Evolutionary conservation across 2,113 vertebrate genomes (phyloP).

Genomic region (Vidua macroura): DNA sequence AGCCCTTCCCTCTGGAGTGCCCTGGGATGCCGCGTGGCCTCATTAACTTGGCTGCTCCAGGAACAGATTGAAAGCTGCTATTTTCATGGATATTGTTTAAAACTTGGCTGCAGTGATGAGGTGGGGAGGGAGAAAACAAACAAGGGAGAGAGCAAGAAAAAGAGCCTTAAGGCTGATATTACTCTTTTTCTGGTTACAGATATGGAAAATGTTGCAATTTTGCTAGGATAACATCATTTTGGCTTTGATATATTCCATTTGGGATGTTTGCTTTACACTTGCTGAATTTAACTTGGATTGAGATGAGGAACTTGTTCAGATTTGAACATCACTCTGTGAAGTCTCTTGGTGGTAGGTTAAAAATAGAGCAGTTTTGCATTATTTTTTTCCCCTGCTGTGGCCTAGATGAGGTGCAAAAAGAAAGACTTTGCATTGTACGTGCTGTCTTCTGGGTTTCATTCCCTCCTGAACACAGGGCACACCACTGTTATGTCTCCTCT

Average conservation of each 20-base stretch:
- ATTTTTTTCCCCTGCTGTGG: not conserved
- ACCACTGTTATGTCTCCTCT: not conserved
- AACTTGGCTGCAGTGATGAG: slow-evolving; percentile 12
- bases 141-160: not conserved
- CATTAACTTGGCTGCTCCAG: slow-evolving; percentile 10
- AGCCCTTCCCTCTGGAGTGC: not conserved
- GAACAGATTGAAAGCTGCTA: slow-evolving; percentile 16
- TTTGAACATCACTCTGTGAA: not conserved
- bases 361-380: not conserved
- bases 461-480: not conserved
- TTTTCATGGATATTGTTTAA: slow-evolving; percentile 27
- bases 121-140: not conserved
- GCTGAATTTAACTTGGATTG: slow-evolving; percentile 40
- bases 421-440: not conserved
- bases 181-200: not conserved
- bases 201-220: not conserved
- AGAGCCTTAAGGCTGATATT: not conserved
- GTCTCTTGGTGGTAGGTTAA: slow-evolving; percentile 9
- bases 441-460: not conserved
- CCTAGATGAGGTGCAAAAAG: not conserved
- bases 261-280: slow-evolving; percentile 18
- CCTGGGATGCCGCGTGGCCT: slow-evolving; percentile 13
- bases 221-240: slow-evolving; percentile 15
- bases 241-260: slow-evolving; percentile 16
- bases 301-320: slow-evolving; percentile 18